A percentile compares a stretch with the other conserved stretches of the same genome.
Evolutionary conservation across 2,113 vertebrate species (phyloP).

Genomic region (Macroglossus sobrinus): DNA sequence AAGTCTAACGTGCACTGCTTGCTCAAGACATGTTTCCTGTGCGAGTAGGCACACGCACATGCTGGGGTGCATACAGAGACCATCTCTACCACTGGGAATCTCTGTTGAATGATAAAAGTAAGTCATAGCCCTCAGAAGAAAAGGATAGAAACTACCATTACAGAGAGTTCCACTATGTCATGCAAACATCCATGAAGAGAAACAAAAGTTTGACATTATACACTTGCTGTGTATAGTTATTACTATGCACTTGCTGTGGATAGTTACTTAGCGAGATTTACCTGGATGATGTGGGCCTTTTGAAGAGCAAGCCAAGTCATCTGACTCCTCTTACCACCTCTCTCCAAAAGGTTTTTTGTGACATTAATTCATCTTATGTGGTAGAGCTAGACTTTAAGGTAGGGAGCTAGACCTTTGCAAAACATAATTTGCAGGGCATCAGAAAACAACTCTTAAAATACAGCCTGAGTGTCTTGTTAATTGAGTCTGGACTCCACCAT

Average conservation of each 20-base stretch:
- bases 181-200: neutral
- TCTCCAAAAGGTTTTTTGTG: neutral
- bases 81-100: neutral
- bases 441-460: neutral
- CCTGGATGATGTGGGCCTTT: neutral
- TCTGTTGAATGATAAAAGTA: neutral
- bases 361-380: neutral
- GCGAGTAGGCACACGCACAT: accelerated
- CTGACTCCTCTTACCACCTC: neutral
- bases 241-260: neutral
- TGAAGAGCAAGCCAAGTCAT: neutral
- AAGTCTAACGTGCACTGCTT: neutral
- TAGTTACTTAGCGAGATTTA: neutral
- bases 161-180: neutral
- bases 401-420: neutral
- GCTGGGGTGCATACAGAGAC: accelerated
- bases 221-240: neutral
- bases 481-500: neutral
- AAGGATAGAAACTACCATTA: neutral
- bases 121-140: neutral
- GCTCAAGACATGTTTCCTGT: neutral
- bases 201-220: neutral
- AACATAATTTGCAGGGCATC: neutral
- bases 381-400: neutral
- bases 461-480: neutral